phyloP scores from a whole-genome alignment of 2,797 vertebrate species.

The Muraenolepis orangiensis region DNA sequence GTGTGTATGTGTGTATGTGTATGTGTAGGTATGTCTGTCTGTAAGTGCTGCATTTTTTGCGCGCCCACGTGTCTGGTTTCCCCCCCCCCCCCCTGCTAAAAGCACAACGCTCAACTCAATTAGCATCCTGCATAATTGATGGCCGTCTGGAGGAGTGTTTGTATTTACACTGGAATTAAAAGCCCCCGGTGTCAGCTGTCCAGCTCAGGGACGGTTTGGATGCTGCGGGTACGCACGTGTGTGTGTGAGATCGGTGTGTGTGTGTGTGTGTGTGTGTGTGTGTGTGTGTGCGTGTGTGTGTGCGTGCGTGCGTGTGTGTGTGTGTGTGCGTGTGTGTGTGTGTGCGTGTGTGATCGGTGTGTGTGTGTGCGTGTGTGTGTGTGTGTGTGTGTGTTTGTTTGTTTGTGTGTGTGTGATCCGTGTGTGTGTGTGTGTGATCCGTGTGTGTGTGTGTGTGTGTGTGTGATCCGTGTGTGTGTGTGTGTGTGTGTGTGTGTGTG shows the following conservation, averaged over 20 bases:
- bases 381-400: too few species aligned
- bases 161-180: slow-evolving; percentile 83
- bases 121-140: slow-evolving; percentile 79
- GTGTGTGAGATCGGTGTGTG: background rate
- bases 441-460: background rate
- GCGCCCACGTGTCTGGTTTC: slow-evolving; percentile 47
- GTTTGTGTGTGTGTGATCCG: too few species aligned
- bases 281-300: too few species aligned
- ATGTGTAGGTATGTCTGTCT: background rate
- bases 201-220: slow-evolving; percentile 42
- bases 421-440: background rate
- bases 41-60: background rate
- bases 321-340: too few species aligned
- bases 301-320: too few species aligned
- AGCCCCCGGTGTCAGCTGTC: slow-evolving; percentile 78
- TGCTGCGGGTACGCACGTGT: background rate
- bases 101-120: slow-evolving; percentile 77
- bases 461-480: too few species aligned
- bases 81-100: slow-evolving; percentile 58
- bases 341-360: too few species aligned
- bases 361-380: too few species aligned
- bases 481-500: too few species aligned
- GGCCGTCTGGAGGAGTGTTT: slow-evolving; percentile 77
- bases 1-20: background rate
- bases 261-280: background rate